Evolutionary conservation across 2,888 invertebrate species (phyloP).

Genomic region (Ophonus ardosiacus): DNA sequence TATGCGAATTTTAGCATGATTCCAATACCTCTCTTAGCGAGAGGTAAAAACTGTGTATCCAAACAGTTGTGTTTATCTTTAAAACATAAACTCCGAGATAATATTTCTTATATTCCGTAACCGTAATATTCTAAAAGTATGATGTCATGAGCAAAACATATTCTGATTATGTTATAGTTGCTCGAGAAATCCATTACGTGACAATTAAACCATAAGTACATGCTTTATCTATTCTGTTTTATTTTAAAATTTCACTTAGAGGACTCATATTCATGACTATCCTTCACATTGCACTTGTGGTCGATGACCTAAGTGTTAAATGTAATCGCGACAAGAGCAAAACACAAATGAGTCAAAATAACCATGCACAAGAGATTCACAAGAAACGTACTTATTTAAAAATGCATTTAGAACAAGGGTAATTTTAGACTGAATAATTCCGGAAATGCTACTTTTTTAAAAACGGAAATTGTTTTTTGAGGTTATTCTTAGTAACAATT

Average conservation of each 20-base stretch:
- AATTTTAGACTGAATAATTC: slow-evolving; percentile 33
- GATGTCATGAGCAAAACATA: not conserved
- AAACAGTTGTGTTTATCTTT: too few relatives aligned
- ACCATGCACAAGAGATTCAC: not conserved
- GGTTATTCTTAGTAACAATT: slow-evolving; percentile 26
- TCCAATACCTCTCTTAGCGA: too few relatives aligned
- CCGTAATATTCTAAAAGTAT: not conserved
- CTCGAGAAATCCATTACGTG: not conserved
- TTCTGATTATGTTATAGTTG: slow-evolving; percentile 1
- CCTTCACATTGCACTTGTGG: slow-evolving; percentile 13
- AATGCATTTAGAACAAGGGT: slow-evolving; percentile 9
- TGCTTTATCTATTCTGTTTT: not conserved
- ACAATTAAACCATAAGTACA: not conserved
- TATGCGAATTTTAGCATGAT: too few relatives aligned
- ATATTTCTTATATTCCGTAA: too few relatives aligned
- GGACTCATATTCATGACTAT: not conserved
- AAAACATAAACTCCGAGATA: too few relatives aligned
- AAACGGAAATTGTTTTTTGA: slow-evolving; percentile 33
- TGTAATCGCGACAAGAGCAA: slow-evolving; percentile 31
- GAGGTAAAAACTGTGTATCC: too few relatives aligned
- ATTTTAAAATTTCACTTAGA: slow-evolving; percentile 9
- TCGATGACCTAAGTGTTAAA: slow-evolving; percentile 44
- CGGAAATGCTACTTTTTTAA: slow-evolving; percentile 26
- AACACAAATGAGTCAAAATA: slow-evolving; percentile 38
- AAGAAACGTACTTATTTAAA: not conserved